A percentile compares a stretch with the other conserved stretches of the same genome.
These are phyloP conservation scores for Drosophila azteca DNA, from an alignment of 1,140 invertebrate genomes.

Conservation along the genomic window DNA sequence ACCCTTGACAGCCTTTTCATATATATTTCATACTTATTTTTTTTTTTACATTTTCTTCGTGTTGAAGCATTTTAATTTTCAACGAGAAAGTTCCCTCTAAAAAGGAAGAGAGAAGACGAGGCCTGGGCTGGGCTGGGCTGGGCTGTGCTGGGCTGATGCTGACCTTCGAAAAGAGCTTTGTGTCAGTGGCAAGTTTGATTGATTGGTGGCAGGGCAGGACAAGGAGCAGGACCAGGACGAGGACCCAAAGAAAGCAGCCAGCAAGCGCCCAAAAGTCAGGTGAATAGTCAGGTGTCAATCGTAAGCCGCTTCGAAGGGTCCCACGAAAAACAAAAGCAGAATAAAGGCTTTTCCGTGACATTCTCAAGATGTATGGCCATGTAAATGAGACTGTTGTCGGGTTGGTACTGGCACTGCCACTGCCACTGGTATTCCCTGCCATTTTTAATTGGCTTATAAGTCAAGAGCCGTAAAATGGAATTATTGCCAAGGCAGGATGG, in stretches of 20 bases:
- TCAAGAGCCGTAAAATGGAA: slow-evolving; percentile 35
- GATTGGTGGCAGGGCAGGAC: slow-evolving; percentile 22
- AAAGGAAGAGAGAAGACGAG: not conserved
- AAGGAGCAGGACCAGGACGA: too few relatives aligned
- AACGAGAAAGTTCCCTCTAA: slow-evolving; percentile 1
- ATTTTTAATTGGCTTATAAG: slow-evolving; percentile 51
- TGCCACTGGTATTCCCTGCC: slow-evolving; percentile 18
- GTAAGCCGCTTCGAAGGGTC: slow-evolving; percentile 21
- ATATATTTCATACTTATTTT: slow-evolving; percentile 53
- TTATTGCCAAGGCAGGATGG: slow-evolving; percentile 20
- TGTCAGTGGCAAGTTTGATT: slow-evolving; percentile 46
- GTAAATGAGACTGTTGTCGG: slow-evolving; percentile 33
- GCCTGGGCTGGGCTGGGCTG: not conserved
- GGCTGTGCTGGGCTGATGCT: not conserved
- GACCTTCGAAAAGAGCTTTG: not conserved
- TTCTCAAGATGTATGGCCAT: slow-evolving; percentile 29
- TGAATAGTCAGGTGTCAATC: slow-evolving; percentile 56
- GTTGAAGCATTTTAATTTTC: slow-evolving; percentile 51
- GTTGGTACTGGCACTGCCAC: not conserved
- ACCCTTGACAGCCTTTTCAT: slow-evolving; percentile 55
- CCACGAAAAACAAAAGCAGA: slow-evolving; percentile 5
- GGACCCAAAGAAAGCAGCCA: slow-evolving; percentile 15
- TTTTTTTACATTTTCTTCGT: slow-evolving; percentile 30
- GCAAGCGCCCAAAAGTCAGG: slow-evolving; percentile 28
- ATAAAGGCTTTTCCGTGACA: slow-evolving; percentile 23